Evolutionary conservation across 1,140 invertebrate species (phyloP), one percentile per base, ranked within the genome.

Genomic region (Galleria mellonella): DNA sequence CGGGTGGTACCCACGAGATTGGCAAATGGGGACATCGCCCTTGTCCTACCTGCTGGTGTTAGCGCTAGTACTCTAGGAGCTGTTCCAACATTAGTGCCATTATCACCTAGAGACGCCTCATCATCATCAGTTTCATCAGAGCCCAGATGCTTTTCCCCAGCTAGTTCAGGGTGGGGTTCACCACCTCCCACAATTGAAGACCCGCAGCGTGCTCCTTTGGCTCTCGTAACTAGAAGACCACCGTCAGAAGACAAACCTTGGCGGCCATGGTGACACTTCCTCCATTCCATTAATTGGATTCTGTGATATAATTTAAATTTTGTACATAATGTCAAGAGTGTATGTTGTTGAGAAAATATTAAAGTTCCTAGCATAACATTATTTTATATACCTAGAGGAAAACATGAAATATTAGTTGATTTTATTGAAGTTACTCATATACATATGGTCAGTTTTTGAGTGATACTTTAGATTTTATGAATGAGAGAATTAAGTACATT

Each of bases 1-100:
- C 93, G 94, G 51, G 83, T 96, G 13, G 91, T 96, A 8, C 94
- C 94, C 9, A 95, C 93, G 14, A 88, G 93, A 41, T 70, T 96
- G 13, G 90, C 94, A 1, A 94, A 91, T 17, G 94, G 94, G 0
- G 94, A 94, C 60, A 88, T 96, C 33, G 94, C 94, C 0, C 88
- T 96, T 1, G 87, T 96, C 2, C 77, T 96, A 9, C 94, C 93
- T 0, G 89, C 89, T 11, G 88, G 87, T 39, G 86, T 88, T 43
- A 88, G 79, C 41, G 78, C 87, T 2, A 88, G 75, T 39, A 69
- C 73, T 0, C 44, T 76, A 3, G 75, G 62, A 9, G 88, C 91
- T 1, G 66, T 92, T 10, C 91, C 92, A 0, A 89, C 90, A 6
- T 60, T 94, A 7, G 92, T 94, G 6, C 90, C 92, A 0, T 91